Conservation (phyloP, 2,888 invertebrate species). For the Leptinotarsa rubiginosa region DNA sequence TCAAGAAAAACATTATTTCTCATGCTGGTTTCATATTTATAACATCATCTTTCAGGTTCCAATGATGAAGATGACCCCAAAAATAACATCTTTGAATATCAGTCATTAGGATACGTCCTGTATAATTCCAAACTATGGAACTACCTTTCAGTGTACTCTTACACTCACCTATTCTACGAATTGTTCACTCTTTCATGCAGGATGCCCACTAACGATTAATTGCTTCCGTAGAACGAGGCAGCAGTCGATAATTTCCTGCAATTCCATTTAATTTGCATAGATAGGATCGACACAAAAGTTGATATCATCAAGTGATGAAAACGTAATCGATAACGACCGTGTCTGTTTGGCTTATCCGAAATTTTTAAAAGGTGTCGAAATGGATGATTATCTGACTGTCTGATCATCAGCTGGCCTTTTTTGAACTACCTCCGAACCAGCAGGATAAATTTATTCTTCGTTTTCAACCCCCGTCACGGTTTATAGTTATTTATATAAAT, state of each 20-base stretch:
- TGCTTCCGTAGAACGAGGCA: background rate
- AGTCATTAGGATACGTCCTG: too few species aligned
- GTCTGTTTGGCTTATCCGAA: background rate
- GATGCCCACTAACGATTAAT: background rate
- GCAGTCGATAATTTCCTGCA: conserved; percentile 1
- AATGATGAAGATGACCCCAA: background rate
- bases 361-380: background rate
- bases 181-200: background rate
- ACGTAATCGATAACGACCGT: background rate
- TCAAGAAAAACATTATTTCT: too few species aligned
- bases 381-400: background rate
- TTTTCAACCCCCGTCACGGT: too few species aligned
- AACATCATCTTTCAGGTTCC: too few species aligned
- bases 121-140: too few species aligned
- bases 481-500: too few species aligned
- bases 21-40: too few species aligned
- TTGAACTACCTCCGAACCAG: too few species aligned
- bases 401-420: too few species aligned
- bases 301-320: background rate
- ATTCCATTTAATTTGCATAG: background rate
- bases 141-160: background rate
- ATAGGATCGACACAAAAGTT: background rate
- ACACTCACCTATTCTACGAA: background rate
- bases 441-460: too few species aligned
- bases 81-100: too few species aligned